Percentiles rank a stretch among this genome's conserved stretches.
phyloP scores from a whole-genome alignment of 2,113 vertebrate species.

The Hypanus sabinus region DNA sequence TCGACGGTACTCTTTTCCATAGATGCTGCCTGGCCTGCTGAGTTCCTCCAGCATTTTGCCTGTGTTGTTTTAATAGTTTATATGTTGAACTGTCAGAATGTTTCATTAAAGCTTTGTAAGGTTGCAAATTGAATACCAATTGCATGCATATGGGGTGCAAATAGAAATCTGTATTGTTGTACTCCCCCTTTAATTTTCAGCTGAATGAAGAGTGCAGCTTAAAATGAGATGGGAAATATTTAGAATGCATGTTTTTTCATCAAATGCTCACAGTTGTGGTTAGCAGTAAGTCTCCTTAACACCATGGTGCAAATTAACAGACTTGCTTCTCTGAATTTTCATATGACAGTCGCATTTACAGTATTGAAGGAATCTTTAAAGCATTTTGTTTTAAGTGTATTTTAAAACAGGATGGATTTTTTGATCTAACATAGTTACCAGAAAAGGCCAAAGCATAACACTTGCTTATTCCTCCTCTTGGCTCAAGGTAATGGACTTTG shows the following conservation, averaged over 20 bases:
- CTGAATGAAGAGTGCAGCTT: background rate
- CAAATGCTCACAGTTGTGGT: background rate
- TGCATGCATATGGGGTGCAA: background rate
- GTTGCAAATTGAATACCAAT: background rate
- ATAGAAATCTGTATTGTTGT: background rate
- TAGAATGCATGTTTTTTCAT: background rate
- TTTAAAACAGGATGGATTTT: background rate
- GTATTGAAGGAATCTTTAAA: background rate
- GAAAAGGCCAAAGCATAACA: background rate
- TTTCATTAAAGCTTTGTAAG: slow-evolving; percentile 17
- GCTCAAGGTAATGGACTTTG: background rate
- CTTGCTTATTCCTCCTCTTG: background rate
- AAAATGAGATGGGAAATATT: background rate
- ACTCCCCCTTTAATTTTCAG: background rate
- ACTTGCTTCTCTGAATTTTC: background rate
- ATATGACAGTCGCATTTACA: background rate
- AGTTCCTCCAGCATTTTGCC: no score
- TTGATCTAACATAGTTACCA: background rate
- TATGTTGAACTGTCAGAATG: background rate
- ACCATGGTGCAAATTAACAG: background rate
- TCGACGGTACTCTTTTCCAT: no score
- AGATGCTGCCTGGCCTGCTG: no score
- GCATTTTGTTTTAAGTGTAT: background rate
- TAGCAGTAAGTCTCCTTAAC: background rate
- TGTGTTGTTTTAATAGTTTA: background rate